Percentiles rank a stretch among this genome's conserved stretches.
phyloP scores from a whole-genome alignment of 2,113 vertebrate species.

The Copsychus sechellarum region DNA sequence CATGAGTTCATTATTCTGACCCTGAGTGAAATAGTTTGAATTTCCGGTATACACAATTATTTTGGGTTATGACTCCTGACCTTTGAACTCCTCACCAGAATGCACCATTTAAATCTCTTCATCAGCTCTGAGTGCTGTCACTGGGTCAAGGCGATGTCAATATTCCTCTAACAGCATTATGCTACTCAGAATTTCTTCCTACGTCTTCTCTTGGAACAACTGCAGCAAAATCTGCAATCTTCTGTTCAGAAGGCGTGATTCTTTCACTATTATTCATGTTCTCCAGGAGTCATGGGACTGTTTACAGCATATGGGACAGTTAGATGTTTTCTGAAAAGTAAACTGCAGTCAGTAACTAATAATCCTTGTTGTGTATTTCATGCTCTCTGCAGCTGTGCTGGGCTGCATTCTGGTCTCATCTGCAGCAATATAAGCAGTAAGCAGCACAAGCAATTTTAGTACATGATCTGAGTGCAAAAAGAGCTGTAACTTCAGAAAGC shows the following conservation, averaged over 20 bases:
- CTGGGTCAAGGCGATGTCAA: not conserved
- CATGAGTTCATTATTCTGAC: constrained; percentile 30
- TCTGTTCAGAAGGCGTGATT: not conserved
- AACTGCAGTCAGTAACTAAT: not conserved
- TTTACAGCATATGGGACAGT: not conserved
- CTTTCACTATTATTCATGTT: not conserved
- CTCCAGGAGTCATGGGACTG: not conserved
- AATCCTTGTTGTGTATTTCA: not conserved
- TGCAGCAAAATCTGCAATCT: not conserved
- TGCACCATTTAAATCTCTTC: constrained; percentile 39
- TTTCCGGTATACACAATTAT: constrained; percentile 43
- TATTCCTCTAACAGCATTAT: not conserved
- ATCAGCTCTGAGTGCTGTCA: constrained; percentile 21
- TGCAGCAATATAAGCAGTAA: not conserved
- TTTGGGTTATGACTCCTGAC: constrained; percentile 51
- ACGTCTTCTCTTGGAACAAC: not conserved
- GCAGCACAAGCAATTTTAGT: not conserved
- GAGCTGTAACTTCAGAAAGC: not conserved
- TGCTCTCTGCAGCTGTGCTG: not conserved
- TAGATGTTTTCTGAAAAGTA: not conserved
- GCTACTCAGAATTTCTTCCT: not conserved
- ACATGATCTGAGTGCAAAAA: not conserved
- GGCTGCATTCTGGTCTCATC: not conserved
- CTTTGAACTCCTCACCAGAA: constrained; percentile 44
- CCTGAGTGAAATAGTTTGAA: constrained; percentile 25